A percentile compares a stretch with the other conserved stretches of the same genome.
Conservation (phyloP, 2,888 invertebrate genomes). For the Operophtera brumata region DNA sequence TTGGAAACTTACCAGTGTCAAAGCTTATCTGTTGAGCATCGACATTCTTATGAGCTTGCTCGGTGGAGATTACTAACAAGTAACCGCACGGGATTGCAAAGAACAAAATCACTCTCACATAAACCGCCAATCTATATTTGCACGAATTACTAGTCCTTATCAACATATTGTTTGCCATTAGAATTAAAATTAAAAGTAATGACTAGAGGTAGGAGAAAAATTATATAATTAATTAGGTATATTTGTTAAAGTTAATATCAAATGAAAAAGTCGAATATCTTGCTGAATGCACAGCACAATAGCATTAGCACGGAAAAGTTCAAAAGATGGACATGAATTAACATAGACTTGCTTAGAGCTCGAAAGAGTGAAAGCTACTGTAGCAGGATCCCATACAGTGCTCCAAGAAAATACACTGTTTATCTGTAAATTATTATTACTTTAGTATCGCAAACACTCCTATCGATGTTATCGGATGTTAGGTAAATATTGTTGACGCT, state of each 20-base stretch:
- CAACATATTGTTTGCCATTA: slow-evolving; percentile 68
- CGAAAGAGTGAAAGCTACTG: slow-evolving; percentile 46
- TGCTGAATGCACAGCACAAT: slow-evolving; percentile 58
- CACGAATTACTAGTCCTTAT: slow-evolving; percentile 66
- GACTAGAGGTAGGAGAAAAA: slow-evolving; percentile 31
- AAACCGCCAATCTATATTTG: slow-evolving; percentile 51
- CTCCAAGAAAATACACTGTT: slow-evolving; percentile 50
- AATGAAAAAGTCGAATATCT: slow-evolving; percentile 70
- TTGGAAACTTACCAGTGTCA: slow-evolving; percentile 39
- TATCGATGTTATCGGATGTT: slow-evolving; percentile 53
- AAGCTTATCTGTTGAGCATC: slow-evolving; percentile 9
- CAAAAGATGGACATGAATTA: slow-evolving; percentile 34
- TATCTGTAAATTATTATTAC: slow-evolving; percentile 58
- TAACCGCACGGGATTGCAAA: slow-evolving; percentile 60
- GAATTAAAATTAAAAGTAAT: slow-evolving; percentile 35
- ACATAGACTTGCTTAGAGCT: slow-evolving; percentile 46
- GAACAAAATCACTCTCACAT: slow-evolving; percentile 59
- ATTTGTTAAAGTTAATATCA: slow-evolving; percentile 50
- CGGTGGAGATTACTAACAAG: slow-evolving; percentile 38
- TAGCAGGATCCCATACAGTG: slow-evolving; percentile 34
- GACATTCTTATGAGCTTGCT: slow-evolving; percentile 9
- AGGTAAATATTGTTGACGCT: slow-evolving; percentile 55
- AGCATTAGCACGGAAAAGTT: slow-evolving; percentile 50
- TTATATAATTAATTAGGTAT: background rate
- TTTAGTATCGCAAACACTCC: slow-evolving; percentile 42